These are phyloP conservation scores for Cosmia pyralina DNA, from an alignment of 2,888 invertebrate genomes.

Conservation along the genomic window DNA sequence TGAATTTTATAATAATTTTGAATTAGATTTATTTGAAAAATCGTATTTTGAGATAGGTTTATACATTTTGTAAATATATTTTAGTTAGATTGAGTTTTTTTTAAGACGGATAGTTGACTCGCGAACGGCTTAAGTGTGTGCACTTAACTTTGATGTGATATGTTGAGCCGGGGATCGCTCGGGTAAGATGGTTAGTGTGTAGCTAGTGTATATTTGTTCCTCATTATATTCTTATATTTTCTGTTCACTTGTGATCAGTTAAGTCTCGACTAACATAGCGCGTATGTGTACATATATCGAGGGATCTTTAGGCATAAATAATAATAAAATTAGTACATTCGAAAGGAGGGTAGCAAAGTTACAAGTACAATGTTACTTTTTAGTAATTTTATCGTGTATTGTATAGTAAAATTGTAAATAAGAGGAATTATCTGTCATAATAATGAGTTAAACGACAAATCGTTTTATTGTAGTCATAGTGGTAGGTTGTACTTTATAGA, in stretches of 20 bases:
- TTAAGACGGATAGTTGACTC: conserved; percentile 72
- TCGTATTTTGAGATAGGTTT: conserved; percentile 87
- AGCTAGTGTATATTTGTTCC: conserved; percentile 88
- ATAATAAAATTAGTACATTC: conserved; percentile 84
- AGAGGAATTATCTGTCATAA: conserved; percentile 90
- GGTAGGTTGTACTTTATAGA: conserved; percentile 86
- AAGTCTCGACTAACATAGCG: conserved; percentile 87
- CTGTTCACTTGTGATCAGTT: conserved; percentile 85
- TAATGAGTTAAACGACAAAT: conserved; percentile 89
- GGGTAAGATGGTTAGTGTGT: conserved; percentile 83
- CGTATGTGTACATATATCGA: conserved; percentile 83
- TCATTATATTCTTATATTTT: conserved; percentile 82
- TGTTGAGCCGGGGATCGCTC: conserved; percentile 71
- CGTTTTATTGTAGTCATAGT: conserved; percentile 89
- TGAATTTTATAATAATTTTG: conserved; percentile 83
- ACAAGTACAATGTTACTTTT: conserved; percentile 89
- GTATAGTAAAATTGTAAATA: conserved; percentile 89
- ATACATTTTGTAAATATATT: conserved; percentile 86
- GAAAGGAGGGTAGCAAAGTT: conserved; percentile 85
- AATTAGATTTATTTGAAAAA: conserved; percentile 80
- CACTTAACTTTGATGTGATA: conserved; percentile 85
- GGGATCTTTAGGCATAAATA: conserved; percentile 74
- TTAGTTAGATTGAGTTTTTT: conserved; percentile 76
- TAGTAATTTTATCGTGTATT: conserved; percentile 86
- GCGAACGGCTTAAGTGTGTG: conserved; percentile 83